Evolutionary conservation across 1,140 invertebrate species (phyloP).

Genomic region (Drosophila parabipectinata): DNA sequence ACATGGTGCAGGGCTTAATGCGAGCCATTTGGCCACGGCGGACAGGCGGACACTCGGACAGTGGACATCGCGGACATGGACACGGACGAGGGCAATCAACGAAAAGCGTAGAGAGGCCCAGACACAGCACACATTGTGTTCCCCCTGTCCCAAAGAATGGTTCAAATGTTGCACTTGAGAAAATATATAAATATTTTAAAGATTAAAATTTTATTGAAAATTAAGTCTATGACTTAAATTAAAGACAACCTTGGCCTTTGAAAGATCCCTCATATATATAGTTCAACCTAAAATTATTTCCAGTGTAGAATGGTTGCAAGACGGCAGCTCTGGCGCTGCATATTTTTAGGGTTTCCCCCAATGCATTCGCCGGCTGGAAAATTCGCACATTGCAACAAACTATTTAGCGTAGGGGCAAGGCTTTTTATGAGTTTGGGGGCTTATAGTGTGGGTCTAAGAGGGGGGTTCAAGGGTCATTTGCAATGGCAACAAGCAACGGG

Average conservation of each 20-base stretch:
- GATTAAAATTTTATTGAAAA: no score
- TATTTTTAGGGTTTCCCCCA: constrained; percentile 69
- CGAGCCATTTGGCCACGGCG: constrained; percentile 48
- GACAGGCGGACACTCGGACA: neutral
- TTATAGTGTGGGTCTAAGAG: neutral
- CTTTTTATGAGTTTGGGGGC: neutral
- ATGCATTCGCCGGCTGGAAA: constrained; percentile 17
- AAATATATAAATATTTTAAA: neutral
- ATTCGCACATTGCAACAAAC: constrained; percentile 52
- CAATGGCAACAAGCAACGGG: neutral
- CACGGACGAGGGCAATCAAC: constrained; percentile 56
- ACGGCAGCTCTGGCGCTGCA: constrained; percentile 31
- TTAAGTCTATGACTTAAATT: no score
- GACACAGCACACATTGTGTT: constrained; percentile 31
- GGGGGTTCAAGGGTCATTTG: neutral
- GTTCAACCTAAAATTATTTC: neutral
- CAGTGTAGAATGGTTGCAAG: constrained; percentile 4
- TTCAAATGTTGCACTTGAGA: neutral
- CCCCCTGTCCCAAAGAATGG: neutral
- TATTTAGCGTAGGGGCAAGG: constrained; percentile 55
- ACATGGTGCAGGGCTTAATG: constrained; percentile 71
- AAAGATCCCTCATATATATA: no score
- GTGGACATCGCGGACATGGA: constrained; percentile 7
- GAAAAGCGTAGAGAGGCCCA: constrained; percentile 28
- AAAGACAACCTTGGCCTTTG: no score